Conservation (phyloP, 2,113 vertebrate genomes). For the Aleadryas rufinucha region DNA sequence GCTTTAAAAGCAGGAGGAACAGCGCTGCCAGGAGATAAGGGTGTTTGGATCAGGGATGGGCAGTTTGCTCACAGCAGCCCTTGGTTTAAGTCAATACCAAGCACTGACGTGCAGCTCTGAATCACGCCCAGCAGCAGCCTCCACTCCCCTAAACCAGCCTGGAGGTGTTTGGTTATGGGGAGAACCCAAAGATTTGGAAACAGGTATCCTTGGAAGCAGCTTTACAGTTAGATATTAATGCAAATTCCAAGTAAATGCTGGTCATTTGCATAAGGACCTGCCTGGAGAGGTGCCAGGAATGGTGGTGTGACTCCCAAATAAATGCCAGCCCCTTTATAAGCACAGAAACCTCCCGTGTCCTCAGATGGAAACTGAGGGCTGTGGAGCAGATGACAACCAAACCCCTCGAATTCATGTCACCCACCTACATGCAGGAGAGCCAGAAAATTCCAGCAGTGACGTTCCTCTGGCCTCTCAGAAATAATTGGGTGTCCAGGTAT, state of each 20-base stretch:
- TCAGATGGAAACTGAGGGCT: background rate
- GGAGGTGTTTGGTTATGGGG: background rate
- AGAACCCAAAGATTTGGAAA: background rate
- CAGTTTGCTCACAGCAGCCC: background rate
- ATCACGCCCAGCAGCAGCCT: background rate
- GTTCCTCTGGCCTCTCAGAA: background rate
- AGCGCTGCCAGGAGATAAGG: background rate
- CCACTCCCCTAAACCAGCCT: background rate
- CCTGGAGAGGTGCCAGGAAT: background rate
- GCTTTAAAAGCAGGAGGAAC: background rate
- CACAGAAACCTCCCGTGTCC: rapidly evolving
- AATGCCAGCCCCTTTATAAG: background rate
- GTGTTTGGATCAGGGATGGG: slow-evolving; percentile 8
- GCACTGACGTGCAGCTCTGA: background rate
- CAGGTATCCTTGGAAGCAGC: background rate
- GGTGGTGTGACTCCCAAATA: background rate
- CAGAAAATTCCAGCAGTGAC: background rate
- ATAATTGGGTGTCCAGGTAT: background rate
- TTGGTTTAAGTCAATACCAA: background rate
- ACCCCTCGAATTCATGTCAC: rapidly evolving
- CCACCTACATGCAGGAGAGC: rapidly evolving
- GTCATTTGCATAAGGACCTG: background rate
- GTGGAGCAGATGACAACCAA: background rate
- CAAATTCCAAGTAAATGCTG: background rate
- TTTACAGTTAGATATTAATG: background rate